Evolutionary conservation across 1,140 invertebrate species (phyloP), one percentile per base, ranked within the genome.

Genomic region (Potamilus streckersoni): DNA sequence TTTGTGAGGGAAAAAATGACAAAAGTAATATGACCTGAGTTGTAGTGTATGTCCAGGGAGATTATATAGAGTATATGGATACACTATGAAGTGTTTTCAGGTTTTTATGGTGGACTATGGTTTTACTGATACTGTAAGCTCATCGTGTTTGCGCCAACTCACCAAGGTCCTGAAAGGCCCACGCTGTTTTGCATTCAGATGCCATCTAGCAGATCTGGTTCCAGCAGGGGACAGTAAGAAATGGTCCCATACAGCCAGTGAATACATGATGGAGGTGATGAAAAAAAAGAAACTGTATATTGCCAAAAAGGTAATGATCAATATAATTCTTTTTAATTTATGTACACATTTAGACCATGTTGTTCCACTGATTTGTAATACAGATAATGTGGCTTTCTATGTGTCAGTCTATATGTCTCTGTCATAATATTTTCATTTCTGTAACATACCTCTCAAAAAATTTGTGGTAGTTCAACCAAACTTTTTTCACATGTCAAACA

Each of bases 61-160:
- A 38, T 8, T 49, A 49, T 49, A 49, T 49, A 49, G 2, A n/a
- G 6, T 49, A 11, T 11, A 49, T 49, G 38, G 6, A 11, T 49
- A 49, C 38, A 49, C 38, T 49, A 11, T 49, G 38, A 49, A 49
- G 0, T 49, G 38, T 49, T 23, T 60, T 70, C 71, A 79, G 78
- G 73, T 79, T 6, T 72, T 58, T 67, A 73, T 79, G 69, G 38
- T 79, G n/a, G 78, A 79, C 61, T 79, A 69, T 70, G 78, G 78
- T 8, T 73, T 72, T 55, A 59, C 60, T 1, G 70, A 73, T 23
- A 57, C 70, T 13, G 31, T 76, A 2, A 38, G 56, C 17, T 49
- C 57, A 3, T 68, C 20, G 16, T 70, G 66, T 64, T 23, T 79
- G 23, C 73, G 78, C 27, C 31, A 17, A 19, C 56, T 76, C 3